Percentiles rank a stretch among this genome's conserved stretches.
phyloP scores from a whole-genome alignment of 2,113 vertebrate genomes.

The Anoura caudifer region DNA sequence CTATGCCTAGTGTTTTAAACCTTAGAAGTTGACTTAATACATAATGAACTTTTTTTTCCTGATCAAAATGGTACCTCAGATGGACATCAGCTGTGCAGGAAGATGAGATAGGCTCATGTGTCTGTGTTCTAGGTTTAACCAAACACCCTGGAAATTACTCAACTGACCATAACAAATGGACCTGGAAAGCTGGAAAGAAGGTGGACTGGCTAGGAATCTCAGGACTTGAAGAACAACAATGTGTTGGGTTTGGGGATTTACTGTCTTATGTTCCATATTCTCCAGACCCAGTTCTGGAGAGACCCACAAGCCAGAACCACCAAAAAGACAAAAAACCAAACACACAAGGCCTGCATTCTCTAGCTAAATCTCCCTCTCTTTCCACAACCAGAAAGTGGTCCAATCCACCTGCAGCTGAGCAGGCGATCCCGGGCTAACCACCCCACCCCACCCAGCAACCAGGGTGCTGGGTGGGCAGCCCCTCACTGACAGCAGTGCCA shows the following conservation, averaged over 20 bases:
- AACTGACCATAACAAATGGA: not conserved
- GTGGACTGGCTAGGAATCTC: too few species aligned
- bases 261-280: too few species aligned
- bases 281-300: not conserved
- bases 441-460: rapidly evolving
- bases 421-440: rapidly evolving
- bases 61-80: not conserved
- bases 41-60: not conserved
- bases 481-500: not conserved
- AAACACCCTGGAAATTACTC: not conserved
- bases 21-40: not conserved
- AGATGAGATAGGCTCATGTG: not conserved
- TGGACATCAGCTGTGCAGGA: not conserved
- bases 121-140: not conserved
- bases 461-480: too few species aligned
- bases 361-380: not conserved
- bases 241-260: not conserved
- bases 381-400: not conserved
- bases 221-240: not conserved
- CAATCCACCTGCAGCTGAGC: not conserved
- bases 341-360: not conserved
- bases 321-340: not conserved
- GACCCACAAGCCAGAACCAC: not conserved
- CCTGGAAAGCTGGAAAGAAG: not conserved
- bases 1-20: not conserved